Evolutionary conservation across 2,888 invertebrate species (phyloP).

Genomic region (Acholoe squamosa): DNA sequence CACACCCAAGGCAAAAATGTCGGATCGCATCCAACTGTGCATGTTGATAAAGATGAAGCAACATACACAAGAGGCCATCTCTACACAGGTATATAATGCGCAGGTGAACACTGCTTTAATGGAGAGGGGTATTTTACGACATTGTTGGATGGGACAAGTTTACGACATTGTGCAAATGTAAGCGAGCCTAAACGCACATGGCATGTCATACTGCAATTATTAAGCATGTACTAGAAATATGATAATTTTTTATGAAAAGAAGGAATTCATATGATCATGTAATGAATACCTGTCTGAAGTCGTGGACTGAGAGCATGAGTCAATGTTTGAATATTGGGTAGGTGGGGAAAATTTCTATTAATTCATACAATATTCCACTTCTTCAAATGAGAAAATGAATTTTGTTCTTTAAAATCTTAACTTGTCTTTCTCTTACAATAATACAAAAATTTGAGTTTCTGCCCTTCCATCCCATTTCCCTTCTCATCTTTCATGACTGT

Average conservation of each 20-base stretch:
- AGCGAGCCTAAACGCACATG: neutral
- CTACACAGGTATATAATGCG: neutral
- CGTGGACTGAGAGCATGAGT: too few relatives aligned
- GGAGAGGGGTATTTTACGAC: neutral
- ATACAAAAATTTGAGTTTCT: too few relatives aligned
- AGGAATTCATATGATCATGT: too few relatives aligned
- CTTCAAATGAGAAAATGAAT: too few relatives aligned
- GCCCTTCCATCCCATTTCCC: neutral
- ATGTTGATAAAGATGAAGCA: neutral
- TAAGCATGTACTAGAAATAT: neutral
- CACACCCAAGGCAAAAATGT: constrained; percentile 16
- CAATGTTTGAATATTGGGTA: too few relatives aligned
- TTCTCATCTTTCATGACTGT: neutral
- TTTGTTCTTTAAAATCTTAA: too few relatives aligned
- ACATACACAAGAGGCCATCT: neutral
- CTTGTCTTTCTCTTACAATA: too few relatives aligned
- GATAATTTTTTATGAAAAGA: neutral
- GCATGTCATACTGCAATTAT: neutral
- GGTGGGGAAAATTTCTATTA: too few relatives aligned
- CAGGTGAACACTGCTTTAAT: neutral
- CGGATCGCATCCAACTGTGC: constrained; percentile 15
- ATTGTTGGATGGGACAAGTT: neutral
- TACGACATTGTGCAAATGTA: neutral
- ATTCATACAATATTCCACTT: too few relatives aligned
- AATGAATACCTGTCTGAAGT: too few relatives aligned